Conservation (phyloP, 2,797 vertebrate genomes). For the Paedocypris micromegethes region DNA sequence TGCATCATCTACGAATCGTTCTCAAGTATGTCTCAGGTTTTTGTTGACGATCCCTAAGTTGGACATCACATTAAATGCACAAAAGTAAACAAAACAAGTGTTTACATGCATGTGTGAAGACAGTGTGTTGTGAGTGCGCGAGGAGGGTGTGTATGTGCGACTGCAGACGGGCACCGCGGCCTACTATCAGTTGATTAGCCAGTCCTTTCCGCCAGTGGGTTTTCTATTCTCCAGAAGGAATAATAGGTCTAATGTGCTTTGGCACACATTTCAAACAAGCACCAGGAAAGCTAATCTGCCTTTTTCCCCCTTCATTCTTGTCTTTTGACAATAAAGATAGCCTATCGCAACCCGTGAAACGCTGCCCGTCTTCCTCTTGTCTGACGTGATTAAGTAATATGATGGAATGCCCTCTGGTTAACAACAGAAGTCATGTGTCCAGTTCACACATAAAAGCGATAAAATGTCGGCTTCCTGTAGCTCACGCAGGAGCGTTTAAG, state of each 20-base stretch:
- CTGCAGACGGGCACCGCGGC: slow-evolving; percentile 56
- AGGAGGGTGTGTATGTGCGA: slow-evolving; percentile 47
- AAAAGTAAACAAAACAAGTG: not conserved
- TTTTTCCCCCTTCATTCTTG: slow-evolving; percentile 68
- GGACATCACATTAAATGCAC: not conserved
- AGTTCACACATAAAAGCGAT: slow-evolving; percentile 48
- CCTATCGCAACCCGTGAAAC: slow-evolving; percentile 70
- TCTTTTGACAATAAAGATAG: slow-evolving; percentile 82
- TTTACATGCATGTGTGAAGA: slow-evolving; percentile 56
- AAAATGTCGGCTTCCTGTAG: slow-evolving; percentile 27
- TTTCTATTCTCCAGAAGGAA: slow-evolving; percentile 62
- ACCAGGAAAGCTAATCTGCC: slow-evolving; percentile 74
- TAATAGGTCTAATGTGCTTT: slow-evolving; percentile 74
- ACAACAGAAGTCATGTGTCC: slow-evolving; percentile 34
- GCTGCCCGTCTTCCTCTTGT: slow-evolving; percentile 63
- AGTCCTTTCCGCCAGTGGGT: slow-evolving; percentile 72
- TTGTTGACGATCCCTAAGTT: no score
- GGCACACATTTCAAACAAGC: slow-evolving; percentile 71
- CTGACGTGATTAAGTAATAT: slow-evolving; percentile 55
- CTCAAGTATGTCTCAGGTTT: no score
- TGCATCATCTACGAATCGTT: no score
- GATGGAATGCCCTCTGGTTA: slow-evolving; percentile 51
- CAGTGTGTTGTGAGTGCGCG: slow-evolving; percentile 63
- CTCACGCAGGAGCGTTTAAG: no score
- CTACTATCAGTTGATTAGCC: slow-evolving; percentile 77